Evolutionary conservation across 2,888 invertebrate species (phyloP), one percentile per base, ranked within the genome.

Genomic region (Invenusta paracnida): DNA sequence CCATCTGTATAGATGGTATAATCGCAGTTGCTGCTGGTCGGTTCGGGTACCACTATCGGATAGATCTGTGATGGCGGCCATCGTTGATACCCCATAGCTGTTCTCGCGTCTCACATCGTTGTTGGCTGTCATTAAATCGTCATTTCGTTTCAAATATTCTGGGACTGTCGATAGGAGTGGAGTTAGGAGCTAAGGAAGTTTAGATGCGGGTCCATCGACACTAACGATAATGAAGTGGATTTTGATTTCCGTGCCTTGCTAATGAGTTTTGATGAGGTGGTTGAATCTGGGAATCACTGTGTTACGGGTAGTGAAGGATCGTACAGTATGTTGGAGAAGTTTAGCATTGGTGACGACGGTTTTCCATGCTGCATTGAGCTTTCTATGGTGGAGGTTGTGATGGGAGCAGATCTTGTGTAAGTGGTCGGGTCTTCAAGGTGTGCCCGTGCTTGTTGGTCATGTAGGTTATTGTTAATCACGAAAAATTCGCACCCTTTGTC

Each of bases 41-140:
- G n/a, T n/a, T n/a, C n/a, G n/a, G n/a, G n/a, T n/a, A n/a, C n/a
- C n/a, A n/a, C n/a, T n/a, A n/a, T n/a, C n/a, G n/a, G n/a, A n/a
- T n/a, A n/a, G n/a, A n/a, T n/a, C n/a, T n/a, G n/a, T n/a, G n/a
- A n/a, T n/a, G n/a, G n/a, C n/a, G n/a, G n/a, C n/a, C n/a, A n/a
- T n/a, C n/a, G n/a, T n/a, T n/a, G n/a, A n/a, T n/a, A n/a, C n/a
- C n/a, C n/a, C 27, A 73, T 73, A 73, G 27, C 27, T 73, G 73
- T 73, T 73, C 73, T 73, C 73, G 73, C 27, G 73, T 73, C 25
- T 73, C 73, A 73, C 73, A 23, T 73, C 73, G 73, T 73, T 73
- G 73, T 73, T 5, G 73, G 73, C 73, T 73, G 73, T 73, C 73
- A 73, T 73, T 73, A 73, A 73, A 73, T 73, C 73, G 73, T 73